Base-by-base conservation (phyloP, 2,113 vertebrate genomes). In the Gnathonemus echidnorhynchus region DNA sequence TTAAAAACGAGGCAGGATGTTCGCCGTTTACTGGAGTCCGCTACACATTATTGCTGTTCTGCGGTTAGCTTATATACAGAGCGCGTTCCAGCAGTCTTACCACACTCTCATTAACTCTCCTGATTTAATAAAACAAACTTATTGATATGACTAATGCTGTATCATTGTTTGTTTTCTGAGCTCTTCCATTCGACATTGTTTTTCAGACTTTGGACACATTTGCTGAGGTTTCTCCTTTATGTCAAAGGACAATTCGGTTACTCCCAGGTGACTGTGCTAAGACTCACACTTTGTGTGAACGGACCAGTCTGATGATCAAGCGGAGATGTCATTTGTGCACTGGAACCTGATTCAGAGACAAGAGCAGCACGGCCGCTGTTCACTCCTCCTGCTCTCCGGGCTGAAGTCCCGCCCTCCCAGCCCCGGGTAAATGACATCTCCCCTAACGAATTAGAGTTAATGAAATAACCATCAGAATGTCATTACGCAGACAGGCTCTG, bases 391-490 rank as follows among this genome's bases (percentile, higher is more conserved):
- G 10, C 62, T 31, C 10, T 70, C n/a, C 3, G 62, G 62, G 10
- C 62, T 70, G 10, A 70, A 70, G 62, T 93, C 94, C 94, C 94
- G 94, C 96, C 95, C 94, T 93, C 93, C 92, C 89, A 90, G 90
- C 93, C 93, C 92, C 94, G 90, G 92, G 94, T 92, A 95, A 95
- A 95, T 95, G 95, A 95, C 95, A 95, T 90, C 93, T 95, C 95
- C 94, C 93, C 74, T 93, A 95, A 95, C 95, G 94, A 95, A 96
- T 96, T 95, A 95, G 90, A 94, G 93, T 94, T 96, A 95, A 96
- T 96, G 94, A 95, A 96, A 96, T 95, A 95, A 96, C 94, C 94
- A 96, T 95, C 94, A 95, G 91, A 94, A 92, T 93, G 94, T 95
- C 94, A 95, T 96, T 96, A 94, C 88, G 93, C 90, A 91, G 92